Evolutionary conservation across 2,888 invertebrate species (phyloP).

Genomic region (Hoplodrina blanda): DNA sequence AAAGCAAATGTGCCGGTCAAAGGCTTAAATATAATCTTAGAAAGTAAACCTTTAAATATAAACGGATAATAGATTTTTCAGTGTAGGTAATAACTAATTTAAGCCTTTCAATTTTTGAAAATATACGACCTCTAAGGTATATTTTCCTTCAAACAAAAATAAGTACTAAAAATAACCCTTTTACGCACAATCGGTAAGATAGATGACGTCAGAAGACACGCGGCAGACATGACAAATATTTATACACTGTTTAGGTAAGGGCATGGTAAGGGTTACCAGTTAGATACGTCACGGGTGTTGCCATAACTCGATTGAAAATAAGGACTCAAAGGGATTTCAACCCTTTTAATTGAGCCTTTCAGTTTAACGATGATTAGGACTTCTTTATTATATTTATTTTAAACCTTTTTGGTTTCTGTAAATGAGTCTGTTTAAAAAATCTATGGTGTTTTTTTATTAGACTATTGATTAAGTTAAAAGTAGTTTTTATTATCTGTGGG

Average conservation of each 20-base stretch:
- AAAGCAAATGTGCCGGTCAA: background rate
- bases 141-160: conserved; percentile 12
- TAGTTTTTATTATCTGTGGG: background rate
- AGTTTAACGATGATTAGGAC: conserved; percentile 24
- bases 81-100: background rate
- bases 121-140: background rate
- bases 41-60: background rate
- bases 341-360: conserved; percentile 31
- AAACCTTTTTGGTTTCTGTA: conserved; percentile 21
- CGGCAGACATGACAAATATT: conserved; percentile 49
- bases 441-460: background rate
- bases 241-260: conserved; percentile 14
- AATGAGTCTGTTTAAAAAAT: conserved; percentile 16
- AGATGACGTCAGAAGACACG: conserved; percentile 41
- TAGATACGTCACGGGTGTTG: conserved; percentile 35
- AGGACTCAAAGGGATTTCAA: conserved; percentile 14
- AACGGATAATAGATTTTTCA: background rate
- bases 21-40: background rate
- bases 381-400: conserved; percentile 22
- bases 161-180: conserved; percentile 30
- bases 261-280: conserved; percentile 5
- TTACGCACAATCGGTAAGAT: conserved; percentile 27
- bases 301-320: conserved; percentile 45
- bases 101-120: conserved; percentile 11
- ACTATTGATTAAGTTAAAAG: background rate